Evolutionary conservation across 2,797 vertebrate species (phyloP).

Genomic region (Myripristis jacobus): DNA sequence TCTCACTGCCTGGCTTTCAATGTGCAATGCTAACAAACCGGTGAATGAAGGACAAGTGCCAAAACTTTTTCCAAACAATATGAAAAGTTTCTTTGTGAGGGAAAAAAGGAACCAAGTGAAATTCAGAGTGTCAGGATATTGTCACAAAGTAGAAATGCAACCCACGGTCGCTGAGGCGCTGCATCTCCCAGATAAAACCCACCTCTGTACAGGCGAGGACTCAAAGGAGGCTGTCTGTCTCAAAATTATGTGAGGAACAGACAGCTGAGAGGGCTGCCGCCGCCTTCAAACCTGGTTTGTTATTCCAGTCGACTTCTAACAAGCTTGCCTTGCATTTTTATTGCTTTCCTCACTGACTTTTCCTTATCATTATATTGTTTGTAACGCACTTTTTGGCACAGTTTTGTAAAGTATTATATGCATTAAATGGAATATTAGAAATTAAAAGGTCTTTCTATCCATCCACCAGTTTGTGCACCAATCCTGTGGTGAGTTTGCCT

Average conservation of each 20-base stretch:
- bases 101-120: background rate
- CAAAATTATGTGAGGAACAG: conserved; percentile 35
- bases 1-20: background rate
- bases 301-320: conserved; percentile 31
- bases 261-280: conserved; percentile 32
- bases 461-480: too few relatives aligned
- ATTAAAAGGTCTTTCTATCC: too few relatives aligned
- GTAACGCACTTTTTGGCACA: conserved; percentile 45
- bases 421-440: too few relatives aligned
- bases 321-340: conserved; percentile 47
- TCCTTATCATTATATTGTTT: conserved; percentile 43
- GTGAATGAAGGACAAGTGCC: background rate
- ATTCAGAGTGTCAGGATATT: conserved; percentile 9
- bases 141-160: conserved; percentile 1
- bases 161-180: too few relatives aligned
- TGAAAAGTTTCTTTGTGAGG: background rate
- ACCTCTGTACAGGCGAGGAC: conserved; percentile 16
- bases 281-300: conserved; percentile 30
- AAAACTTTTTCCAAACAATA: background rate
- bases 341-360: conserved; percentile 21
- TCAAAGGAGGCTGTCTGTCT: conserved; percentile 28
- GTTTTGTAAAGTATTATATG: conserved; percentile 18
- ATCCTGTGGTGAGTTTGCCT: too few relatives aligned
- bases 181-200: conserved; percentile 17
- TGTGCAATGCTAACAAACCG: background rate